Evolutionary conservation across 2,113 vertebrate genomes (phyloP).

Genomic region (Polypterus bichir): DNA sequence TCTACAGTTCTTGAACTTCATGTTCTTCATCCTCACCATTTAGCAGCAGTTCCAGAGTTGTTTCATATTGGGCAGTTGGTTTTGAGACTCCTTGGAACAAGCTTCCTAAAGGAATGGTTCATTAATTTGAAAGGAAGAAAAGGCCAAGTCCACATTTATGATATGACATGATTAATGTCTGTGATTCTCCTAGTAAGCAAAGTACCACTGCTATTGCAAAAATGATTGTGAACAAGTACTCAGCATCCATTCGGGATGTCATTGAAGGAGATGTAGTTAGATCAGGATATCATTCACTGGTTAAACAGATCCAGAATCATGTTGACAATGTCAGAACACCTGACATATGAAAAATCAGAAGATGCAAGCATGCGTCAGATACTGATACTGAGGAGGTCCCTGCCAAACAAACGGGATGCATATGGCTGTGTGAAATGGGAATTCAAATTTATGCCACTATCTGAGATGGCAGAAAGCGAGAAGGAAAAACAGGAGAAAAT

Average conservation of each 20-base stretch:
- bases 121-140: slow-evolving; percentile 2
- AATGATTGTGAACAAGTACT: slow-evolving; percentile 8
- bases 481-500: slow-evolving; percentile 11
- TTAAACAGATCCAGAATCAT: slow-evolving; percentile 6
- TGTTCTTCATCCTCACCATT: no score
- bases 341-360: neutral
- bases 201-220: slow-evolving; percentile 15
- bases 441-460: slow-evolving; percentile 4
- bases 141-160: slow-evolving; percentile 10
- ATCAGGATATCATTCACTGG: slow-evolving; percentile 4
- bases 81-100: slow-evolving; percentile 10
- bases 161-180: slow-evolving; percentile 9
- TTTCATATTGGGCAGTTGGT: slow-evolving; percentile 8
- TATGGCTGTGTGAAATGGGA: slow-evolving; percentile 14
- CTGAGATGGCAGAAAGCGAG: slow-evolving; percentile 14
- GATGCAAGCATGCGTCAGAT: no score
- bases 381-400: no score
- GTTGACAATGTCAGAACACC: neutral
- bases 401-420: slow-evolving; percentile 2
- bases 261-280: slow-evolving; percentile 13
- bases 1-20: no score
- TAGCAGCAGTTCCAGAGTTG: no score
- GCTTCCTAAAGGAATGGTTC: slow-evolving; percentile 7
- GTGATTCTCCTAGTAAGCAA: slow-evolving; percentile 14
- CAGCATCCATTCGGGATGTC: slow-evolving; percentile 11